Conservation (phyloP, 2,797 vertebrate species). For the Aythya fuligula region DNA sequence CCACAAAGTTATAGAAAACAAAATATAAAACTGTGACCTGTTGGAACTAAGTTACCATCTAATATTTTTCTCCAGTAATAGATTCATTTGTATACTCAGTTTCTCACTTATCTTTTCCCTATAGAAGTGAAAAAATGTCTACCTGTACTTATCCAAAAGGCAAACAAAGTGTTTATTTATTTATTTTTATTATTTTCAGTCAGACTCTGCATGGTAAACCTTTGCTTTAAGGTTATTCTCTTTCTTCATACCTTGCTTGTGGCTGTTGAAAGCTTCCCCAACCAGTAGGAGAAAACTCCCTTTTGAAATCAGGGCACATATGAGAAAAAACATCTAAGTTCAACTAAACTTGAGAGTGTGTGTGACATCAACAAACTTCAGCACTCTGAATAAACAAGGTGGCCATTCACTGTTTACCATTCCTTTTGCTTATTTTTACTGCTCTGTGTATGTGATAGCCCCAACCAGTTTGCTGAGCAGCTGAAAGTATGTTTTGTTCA, state of each 20-base stretch:
- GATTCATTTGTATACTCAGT: not conserved
- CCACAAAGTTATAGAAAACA: not conserved
- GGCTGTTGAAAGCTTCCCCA: not conserved
- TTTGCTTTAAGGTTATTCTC: not conserved
- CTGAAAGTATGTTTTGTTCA: not conserved
- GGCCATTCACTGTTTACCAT: slow-evolving; percentile 27
- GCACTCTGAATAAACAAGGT: slow-evolving; percentile 56
- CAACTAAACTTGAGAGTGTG: slow-evolving; percentile 42
- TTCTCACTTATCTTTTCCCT: not conserved
- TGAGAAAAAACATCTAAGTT: slow-evolving; percentile 22
- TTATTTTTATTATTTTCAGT: not conserved
- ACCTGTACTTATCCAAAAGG: not conserved
- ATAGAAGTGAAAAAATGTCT: not conserved
- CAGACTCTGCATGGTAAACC: not conserved
- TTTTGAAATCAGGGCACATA: not conserved
- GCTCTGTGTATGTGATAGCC: not conserved
- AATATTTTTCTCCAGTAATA: not conserved
- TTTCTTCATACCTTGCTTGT: not conserved
- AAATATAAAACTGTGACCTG: not conserved
- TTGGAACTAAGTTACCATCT: not conserved
- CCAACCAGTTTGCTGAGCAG: slow-evolving; percentile 11
- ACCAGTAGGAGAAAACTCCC: not conserved
- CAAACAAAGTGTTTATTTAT: not conserved
- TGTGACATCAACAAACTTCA: slow-evolving; percentile 42
- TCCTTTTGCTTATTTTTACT: slow-evolving; percentile 53